Evolutionary conservation across 2,113 vertebrate genomes (phyloP).

Genomic region (Amphiprion percula): DNA sequence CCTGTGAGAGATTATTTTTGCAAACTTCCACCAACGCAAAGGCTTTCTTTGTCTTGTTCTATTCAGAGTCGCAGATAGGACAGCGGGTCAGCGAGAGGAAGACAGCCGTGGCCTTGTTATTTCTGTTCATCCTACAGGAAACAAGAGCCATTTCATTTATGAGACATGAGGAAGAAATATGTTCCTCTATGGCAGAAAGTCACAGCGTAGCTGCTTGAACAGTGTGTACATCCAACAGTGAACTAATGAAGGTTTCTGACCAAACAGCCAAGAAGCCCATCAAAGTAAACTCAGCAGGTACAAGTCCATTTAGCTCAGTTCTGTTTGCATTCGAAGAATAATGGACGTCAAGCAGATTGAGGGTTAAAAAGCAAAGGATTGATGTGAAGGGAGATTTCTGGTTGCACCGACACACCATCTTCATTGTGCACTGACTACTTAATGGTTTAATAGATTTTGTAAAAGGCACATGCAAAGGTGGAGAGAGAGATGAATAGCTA

Average conservation of each 20-base stretch:
- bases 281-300: background rate
- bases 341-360: no score
- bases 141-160: conserved; percentile 45
- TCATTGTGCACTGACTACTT: no score
- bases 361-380: no score
- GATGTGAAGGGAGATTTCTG: no score
- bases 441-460: no score
- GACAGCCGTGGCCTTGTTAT: conserved; percentile 67
- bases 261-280: background rate
- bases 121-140: conserved; percentile 74
- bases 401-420: no score
- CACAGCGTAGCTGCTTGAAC: background rate
- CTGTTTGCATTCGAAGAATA: background rate
- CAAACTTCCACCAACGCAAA: conserved; percentile 59
- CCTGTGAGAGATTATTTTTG: conserved; percentile 61
- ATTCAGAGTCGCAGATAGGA: conserved; percentile 46
- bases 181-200: conserved; percentile 11
- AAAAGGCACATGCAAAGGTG: background rate
- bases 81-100: conserved; percentile 56
- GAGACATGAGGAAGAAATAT: conserved; percentile 2
- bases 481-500: background rate
- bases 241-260: conserved; percentile 6
- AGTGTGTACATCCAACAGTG: background rate
- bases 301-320: background rate
- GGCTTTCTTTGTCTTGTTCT: conserved; percentile 55